Evolutionary conservation across 2,797 vertebrate species (phyloP).

Genomic region (Lycodopsis pacificus): DNA sequence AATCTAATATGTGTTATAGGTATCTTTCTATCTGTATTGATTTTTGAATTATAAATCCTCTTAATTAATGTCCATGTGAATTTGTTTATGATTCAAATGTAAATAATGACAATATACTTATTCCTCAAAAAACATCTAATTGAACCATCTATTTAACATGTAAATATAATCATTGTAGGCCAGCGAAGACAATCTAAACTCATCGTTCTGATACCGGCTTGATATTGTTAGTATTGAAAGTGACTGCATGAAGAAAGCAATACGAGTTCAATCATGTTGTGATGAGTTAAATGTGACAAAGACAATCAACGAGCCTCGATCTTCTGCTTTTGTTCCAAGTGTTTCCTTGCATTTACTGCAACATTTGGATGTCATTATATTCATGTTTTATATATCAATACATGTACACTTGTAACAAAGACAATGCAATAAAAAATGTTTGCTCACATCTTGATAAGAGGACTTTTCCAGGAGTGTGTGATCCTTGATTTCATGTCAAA

Average conservation of each 20-base stretch:
- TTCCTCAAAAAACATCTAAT: not conserved
- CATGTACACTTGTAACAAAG: not conserved
- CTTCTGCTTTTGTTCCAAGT: not conserved
- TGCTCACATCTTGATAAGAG: not conserved
- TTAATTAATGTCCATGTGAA: not conserved
- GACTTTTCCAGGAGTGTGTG: no score
- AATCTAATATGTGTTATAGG: not conserved
- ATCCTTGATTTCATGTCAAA: not conserved
- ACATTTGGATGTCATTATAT: not conserved
- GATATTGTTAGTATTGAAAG: not conserved
- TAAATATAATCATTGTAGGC: not conserved
- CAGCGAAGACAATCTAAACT: slow-evolving; percentile 8
- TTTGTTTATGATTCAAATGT: not conserved
- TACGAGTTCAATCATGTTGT: not conserved
- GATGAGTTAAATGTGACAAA: not conserved
- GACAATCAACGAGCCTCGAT: not conserved
- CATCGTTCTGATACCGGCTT: not conserved
- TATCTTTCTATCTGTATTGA: not conserved
- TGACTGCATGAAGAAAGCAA: not conserved
- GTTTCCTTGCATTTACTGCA: not conserved
- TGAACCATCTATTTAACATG: not conserved
- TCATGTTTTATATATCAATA: not conserved
- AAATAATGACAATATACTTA: not conserved
- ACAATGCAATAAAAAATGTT: not conserved
- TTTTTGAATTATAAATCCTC: not conserved